phyloP scores from a whole-genome alignment of 1,140 invertebrate species.

The Drosophila pachea region DNA sequence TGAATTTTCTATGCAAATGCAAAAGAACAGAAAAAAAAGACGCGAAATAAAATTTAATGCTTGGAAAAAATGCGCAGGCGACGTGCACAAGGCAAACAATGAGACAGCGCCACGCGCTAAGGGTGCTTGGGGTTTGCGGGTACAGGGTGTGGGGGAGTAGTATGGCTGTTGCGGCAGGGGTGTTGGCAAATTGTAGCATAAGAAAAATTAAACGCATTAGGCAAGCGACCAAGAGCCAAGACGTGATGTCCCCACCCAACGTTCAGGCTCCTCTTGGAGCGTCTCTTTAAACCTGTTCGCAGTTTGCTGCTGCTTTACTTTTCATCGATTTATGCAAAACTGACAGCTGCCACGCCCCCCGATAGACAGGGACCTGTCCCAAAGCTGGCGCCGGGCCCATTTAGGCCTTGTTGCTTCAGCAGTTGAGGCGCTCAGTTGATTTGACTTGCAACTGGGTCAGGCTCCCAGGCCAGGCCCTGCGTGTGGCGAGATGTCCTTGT shows the following conservation, averaged over 20 bases:
- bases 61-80: slow-evolving; percentile 62
- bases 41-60: slow-evolving; percentile 76
- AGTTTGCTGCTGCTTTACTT: slow-evolving; percentile 14
- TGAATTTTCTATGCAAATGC: slow-evolving; percentile 75
- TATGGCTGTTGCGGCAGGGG: neutral
- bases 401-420: slow-evolving; percentile 60
- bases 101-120: neutral
- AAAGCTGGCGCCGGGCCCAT: slow-evolving; percentile 38
- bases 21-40: slow-evolving; percentile 22
- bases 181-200: slow-evolving; percentile 65
- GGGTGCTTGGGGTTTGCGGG: too few relatives aligned
- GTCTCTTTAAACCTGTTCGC: slow-evolving; percentile 46
- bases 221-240: slow-evolving; percentile 35
- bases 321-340: slow-evolving; percentile 69
- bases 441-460: slow-evolving; percentile 67
- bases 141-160: neutral
- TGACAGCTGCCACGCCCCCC: slow-evolving; percentile 19
- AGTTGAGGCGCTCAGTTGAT: slow-evolving; percentile 44
- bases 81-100: slow-evolving; percentile 58
- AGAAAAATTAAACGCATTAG: slow-evolving; percentile 76
- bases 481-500: slow-evolving; percentile 52
- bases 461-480: slow-evolving; percentile 14
- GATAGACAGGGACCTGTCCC: slow-evolving; percentile 2
- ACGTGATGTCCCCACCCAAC: slow-evolving; percentile 26
- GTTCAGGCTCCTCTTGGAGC: neutral